Conservation (phyloP, 2,113 vertebrate genomes). For the Nothobranchius furzeri region DNA sequence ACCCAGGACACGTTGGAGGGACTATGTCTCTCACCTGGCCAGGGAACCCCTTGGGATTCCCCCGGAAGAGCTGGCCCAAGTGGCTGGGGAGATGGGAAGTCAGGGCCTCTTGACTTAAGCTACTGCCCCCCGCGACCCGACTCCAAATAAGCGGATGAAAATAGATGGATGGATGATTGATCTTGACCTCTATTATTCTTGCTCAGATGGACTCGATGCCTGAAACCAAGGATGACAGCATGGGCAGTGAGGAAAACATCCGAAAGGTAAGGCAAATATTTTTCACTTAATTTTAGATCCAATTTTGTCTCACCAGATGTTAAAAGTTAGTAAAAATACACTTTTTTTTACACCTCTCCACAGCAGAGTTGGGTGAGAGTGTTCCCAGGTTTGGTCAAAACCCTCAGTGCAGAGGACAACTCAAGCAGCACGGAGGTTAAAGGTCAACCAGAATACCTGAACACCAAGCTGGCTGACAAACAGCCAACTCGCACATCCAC, state of each 20-base stretch:
- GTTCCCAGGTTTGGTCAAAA: constrained; percentile 34
- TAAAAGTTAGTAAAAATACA: not conserved
- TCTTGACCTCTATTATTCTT: not conserved
- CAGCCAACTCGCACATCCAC: not conserved
- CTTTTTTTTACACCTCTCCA: not conserved
- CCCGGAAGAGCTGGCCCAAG: no score
- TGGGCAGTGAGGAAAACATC: constrained; percentile 69
- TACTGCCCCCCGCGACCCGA: no score
- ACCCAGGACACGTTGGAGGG: no score
- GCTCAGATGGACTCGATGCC: constrained; percentile 34
- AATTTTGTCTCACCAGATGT: not conserved
- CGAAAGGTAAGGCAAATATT: constrained; percentile 55
- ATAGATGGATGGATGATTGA: no score
- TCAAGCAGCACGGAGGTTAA: constrained; percentile 52
- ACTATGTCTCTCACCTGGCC: no score
- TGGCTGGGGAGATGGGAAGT: no score
- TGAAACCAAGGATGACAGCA: constrained; percentile 68
- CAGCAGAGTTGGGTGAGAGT: constrained; percentile 53
- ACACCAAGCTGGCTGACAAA: constrained; percentile 14
- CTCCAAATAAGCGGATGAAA: no score
- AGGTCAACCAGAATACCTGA: constrained; percentile 15
- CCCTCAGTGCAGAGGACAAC: constrained; percentile 55
- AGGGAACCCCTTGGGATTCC: no score
- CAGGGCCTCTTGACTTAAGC: no score
- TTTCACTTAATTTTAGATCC: not conserved